Percentiles rank a stretch among this genome's conserved stretches.
Evolutionary conservation across 2,113 vertebrate species (phyloP).

Genomic region (Labeo catla): DNA sequence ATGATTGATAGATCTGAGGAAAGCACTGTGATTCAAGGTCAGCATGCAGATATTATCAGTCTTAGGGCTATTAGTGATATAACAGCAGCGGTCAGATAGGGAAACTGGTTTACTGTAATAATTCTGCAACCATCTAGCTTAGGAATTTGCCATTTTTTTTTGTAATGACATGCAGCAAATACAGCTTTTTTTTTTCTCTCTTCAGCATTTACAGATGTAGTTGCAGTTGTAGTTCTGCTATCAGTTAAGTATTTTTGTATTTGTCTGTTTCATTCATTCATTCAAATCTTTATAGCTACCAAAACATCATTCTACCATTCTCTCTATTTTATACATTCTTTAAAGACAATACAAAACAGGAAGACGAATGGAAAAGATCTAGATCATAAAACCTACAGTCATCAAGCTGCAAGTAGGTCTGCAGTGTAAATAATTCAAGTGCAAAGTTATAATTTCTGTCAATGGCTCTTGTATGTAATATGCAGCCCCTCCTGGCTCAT

Average conservation of each 20-base stretch:
- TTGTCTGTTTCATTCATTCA: neutral
- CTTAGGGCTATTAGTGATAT: neutral
- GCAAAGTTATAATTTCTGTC: neutral
- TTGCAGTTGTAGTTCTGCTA: neutral
- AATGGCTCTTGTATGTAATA: neutral
- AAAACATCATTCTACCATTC: neutral
- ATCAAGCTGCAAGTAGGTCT: neutral
- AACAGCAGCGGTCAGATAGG: neutral
- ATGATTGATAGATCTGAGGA: constrained; percentile 15
- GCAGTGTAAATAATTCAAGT: constrained; percentile 5
- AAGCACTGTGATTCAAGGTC: constrained; percentile 16
- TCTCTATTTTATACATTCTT: neutral
- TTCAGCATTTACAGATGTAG: neutral
- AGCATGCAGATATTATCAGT: neutral
- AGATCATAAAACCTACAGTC: neutral
- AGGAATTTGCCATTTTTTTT: neutral
- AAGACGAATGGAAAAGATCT: neutral
- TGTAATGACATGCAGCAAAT: neutral
- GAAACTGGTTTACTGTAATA: neutral
- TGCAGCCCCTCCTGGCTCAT: neutral
- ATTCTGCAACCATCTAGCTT: neutral
- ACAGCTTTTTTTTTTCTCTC: neutral
- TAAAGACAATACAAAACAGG: neutral
- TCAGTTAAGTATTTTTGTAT: neutral
- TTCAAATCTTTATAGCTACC: neutral